Evolutionary conservation across 2,113 vertebrate species (phyloP).

Genomic region (Emydura subglobosa): DNA sequence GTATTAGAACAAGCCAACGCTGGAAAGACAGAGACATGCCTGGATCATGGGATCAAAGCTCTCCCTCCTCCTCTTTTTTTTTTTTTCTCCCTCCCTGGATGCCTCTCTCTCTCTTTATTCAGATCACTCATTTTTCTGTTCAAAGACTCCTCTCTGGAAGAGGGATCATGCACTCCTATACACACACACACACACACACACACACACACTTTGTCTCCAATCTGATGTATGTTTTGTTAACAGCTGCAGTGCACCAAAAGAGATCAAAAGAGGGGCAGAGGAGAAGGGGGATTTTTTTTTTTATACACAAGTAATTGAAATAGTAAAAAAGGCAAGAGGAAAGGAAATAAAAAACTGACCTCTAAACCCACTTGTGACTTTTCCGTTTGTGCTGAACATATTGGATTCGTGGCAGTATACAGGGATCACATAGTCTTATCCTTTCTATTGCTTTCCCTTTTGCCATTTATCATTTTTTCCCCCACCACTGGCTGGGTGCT

Average conservation of each 20-base stretch:
- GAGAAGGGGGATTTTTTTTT: neutral
- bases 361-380: neutral
- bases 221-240: constrained; percentile 28
- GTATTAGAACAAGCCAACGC: neutral
- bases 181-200: neutral
- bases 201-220: constrained; percentile 51
- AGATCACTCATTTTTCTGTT: constrained; percentile 27
- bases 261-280: constrained; percentile 46
- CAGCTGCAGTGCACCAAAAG: constrained; percentile 12
- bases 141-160: constrained; percentile 44
- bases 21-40: neutral
- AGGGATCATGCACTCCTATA: neutral
- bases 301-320: neutral
- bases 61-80: neutral
- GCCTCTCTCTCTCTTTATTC: neutral
- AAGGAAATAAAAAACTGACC: neutral
- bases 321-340: neutral
- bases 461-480: neutral
- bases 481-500: neutral
- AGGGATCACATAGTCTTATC: neutral
- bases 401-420: neutral
- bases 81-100: fast-evolving
- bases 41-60: neutral
- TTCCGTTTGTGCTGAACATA: neutral
- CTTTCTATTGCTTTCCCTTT: neutral